These are phyloP conservation scores for Arctocebus calabarensis DNA, from an alignment of 2,797 vertebrate genomes.

Conservation along the genomic window DNA sequence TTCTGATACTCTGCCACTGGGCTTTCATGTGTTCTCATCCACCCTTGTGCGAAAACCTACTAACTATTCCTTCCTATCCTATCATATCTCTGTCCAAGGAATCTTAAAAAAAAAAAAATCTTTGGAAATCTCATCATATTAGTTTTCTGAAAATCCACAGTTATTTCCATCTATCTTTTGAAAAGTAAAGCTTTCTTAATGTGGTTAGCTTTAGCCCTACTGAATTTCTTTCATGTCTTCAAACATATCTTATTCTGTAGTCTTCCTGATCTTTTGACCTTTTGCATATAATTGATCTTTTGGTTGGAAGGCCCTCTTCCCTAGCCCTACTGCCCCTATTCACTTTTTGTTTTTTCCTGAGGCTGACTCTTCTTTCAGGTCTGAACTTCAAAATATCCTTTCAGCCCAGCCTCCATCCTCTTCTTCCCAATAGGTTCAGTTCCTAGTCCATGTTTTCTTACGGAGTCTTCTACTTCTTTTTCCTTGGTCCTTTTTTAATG, in stretches of 20 bases:
- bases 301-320: background rate
- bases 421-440: background rate
- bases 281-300: background rate
- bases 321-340: background rate
- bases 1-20: too few species aligned
- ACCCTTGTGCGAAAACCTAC: background rate
- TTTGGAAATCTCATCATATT: background rate
- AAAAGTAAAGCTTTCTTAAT: background rate
- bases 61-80: background rate
- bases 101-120: background rate
- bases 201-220: background rate
- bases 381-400: constrained; percentile 11
- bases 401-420: background rate
- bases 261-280: constrained; percentile 14
- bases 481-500: background rate
- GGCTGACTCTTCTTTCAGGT: background rate
- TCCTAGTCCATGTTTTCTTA: background rate
- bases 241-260: constrained; percentile 19
- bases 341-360: background rate
- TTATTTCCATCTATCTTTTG: background rate
- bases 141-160: background rate
- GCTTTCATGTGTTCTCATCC: background rate
- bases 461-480: background rate
- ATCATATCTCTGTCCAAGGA: background rate
- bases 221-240: constrained; percentile 9